Conservation (phyloP, 2,888 invertebrate genomes). For the Aproaerema taeniolella region DNA sequence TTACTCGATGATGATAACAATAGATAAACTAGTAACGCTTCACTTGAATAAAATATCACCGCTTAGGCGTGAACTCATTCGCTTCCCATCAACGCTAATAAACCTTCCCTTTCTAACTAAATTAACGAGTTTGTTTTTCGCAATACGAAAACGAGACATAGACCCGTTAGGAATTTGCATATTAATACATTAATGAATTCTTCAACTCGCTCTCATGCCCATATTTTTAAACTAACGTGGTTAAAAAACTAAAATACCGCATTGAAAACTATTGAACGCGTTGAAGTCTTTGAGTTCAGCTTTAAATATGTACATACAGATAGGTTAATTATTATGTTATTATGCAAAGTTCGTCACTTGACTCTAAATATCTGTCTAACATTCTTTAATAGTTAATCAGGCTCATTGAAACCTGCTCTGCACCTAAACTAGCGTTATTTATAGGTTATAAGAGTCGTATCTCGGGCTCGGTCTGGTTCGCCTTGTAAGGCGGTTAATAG, state of each 20-base stretch:
- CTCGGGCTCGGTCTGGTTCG: constrained; percentile 5
- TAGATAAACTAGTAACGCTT: constrained; percentile 54
- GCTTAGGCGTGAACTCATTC: not conserved
- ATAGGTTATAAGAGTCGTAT: not conserved
- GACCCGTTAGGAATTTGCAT: constrained; percentile 14
- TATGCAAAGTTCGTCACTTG: constrained; percentile 2
- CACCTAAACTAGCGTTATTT: constrained; percentile 1
- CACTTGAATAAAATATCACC: constrained; percentile 37
- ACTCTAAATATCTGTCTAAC: not conserved
- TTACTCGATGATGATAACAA: constrained; percentile 56
- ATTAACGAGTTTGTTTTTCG: constrained; percentile 12
- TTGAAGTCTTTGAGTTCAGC: constrained; percentile 6
- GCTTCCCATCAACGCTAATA: too few species aligned
- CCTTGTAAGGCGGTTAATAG: constrained; percentile 9
- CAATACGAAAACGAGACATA: constrained; percentile 6
- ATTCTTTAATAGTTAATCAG: constrained; percentile 3
- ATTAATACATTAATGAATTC: constrained; percentile 15
- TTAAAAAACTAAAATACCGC: constrained; percentile 10
- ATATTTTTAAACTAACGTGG: constrained; percentile 13
- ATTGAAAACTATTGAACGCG: constrained; percentile 12
- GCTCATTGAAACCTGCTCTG: not conserved
- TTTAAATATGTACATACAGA: constrained; percentile 13
- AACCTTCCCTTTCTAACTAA: constrained; percentile 3
- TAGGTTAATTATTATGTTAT: not conserved
- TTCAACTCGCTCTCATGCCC: constrained; percentile 13